Evolutionary conservation across 2,888 invertebrate genomes (phyloP), one percentile per base, ranked within the genome.

Genomic region (Epinotia ramella): DNA sequence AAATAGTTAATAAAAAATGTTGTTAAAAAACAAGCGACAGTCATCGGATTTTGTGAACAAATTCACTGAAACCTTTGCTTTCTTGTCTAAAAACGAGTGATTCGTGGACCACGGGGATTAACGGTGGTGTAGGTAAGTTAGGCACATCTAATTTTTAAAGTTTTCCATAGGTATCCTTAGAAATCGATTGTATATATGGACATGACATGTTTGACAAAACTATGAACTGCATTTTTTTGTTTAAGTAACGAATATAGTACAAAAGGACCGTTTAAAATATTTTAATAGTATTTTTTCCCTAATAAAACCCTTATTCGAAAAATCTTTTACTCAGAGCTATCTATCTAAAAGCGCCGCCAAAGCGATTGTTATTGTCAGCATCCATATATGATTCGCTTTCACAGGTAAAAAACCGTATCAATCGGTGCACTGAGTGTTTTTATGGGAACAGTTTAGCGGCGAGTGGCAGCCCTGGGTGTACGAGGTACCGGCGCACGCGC

Each of bases 401-500:
- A 44, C 20, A 40, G 2, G 7, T 28, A 20, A 75, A 76, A 64
- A 71, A 66, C 46, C 1, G 46, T 59, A 65, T 53, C 66, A 62
- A 71, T 66, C 53, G 24, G 44, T 56, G 44, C n/a, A 59, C 62
- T 40, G n/a, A 18, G 28, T 62, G 69, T 69, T 69, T 69, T 59
- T 28, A 44, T 74, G 53, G 2, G 33, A 12, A 73, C 70, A 56
- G 56, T 46, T 70, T 75, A 46, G 69, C 3, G 3, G 13, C 56
- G 28, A 65, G 73, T 59, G 77, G 13, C 89, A 91, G 76, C 93
- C 92, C 91, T 92, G 73, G 33, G 64, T 44, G 53, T 72, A 65
- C 62, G 67, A 74, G 78, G 77, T 93, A 93, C 86, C 91, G 81
- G 90, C 90, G 94, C 94, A 94, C 94, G 94, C 94, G 94, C 91